Conservation (phyloP, 2,113 vertebrate genomes). For the Halichoeres trimaculatus region DNA sequence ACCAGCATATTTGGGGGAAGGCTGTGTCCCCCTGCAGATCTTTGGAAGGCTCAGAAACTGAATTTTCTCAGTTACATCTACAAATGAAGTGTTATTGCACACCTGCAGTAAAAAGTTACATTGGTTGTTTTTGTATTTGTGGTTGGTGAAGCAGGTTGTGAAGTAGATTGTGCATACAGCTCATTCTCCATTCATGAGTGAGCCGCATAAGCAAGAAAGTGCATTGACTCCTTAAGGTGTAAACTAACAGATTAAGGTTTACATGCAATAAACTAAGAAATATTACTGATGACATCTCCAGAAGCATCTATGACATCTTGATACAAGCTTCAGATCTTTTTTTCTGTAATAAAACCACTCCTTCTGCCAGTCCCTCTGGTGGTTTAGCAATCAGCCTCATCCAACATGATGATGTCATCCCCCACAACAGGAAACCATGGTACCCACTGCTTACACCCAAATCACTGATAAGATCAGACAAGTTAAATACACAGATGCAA, state of each 20-base stretch:
- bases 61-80: conserved; percentile 1
- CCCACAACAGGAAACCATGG: not conserved
- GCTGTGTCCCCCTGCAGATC: conserved; percentile 9
- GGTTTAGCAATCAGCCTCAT: not conserved
- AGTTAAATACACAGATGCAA: conserved; percentile 4
- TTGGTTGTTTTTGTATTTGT: not conserved
- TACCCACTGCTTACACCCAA: not conserved
- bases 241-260: no score
- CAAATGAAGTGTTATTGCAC: conserved; percentile 4
- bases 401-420: conserved; percentile 9
- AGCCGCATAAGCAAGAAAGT: no score
- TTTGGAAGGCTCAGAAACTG: not conserved
- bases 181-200: no score
- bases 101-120: not conserved
- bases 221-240: no score
- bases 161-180: not conserved
- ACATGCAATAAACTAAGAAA: not conserved
- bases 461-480: conserved; percentile 18
- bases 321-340: no score
- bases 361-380: not conserved
- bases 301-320: not conserved
- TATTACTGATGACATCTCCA: not conserved
- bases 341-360: not conserved
- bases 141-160: not conserved
- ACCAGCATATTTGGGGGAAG: not conserved